Base-by-base conservation (phyloP, 2,888 invertebrate genomes). In the Cryptocheilus praepositus region DNA sequence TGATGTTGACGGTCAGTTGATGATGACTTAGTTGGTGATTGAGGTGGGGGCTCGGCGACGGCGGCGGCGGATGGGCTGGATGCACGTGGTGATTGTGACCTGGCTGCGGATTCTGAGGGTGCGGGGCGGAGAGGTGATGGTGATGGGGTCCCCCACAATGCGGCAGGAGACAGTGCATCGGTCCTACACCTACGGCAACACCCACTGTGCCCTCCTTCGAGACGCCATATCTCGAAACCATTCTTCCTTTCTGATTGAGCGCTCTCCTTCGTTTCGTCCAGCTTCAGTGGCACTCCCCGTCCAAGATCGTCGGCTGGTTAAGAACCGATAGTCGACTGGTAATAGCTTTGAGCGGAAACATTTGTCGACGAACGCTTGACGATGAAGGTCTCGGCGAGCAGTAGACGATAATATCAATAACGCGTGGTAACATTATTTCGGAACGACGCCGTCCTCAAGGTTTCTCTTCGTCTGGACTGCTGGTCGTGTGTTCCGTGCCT, bases 221-320 rank as follows among this genome's bases (percentile, higher is more conserved):
- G 74, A 86, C 82, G 75, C 85, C 85, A 78, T 85, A 87, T 72
- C 87, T 81, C 75, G 87, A 86, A 74, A 86, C 87, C 87, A 87
- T 87, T 69, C 73, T 79, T 73, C 65, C 45, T 43, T 46, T 25
- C 53, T 19, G 49, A 7, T 44, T 43, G 16, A 55, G 45, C 28
- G n/a, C 16, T 49, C 13, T 68, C 67, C 61, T 66, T 65, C 64
- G 54, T 63, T 66, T 64, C 58, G 56, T 64, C 66, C 64, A 58
- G 64, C 43, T 61, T 68, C 61, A 60, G 44, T 60, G 44, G 21
- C 18, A 49, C 44, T 61, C 61, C 67, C 67, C 72, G 25, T 57
- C 61, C 69, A 63, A 69, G 58, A 67, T 45, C 16, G 52, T 71
- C 36, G 36, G 36, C 36, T 67, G 57, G 51, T 59, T 60, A 53